Conservation (phyloP, 2,113 vertebrate species). For the Emydocephalus ijimae region DNA sequence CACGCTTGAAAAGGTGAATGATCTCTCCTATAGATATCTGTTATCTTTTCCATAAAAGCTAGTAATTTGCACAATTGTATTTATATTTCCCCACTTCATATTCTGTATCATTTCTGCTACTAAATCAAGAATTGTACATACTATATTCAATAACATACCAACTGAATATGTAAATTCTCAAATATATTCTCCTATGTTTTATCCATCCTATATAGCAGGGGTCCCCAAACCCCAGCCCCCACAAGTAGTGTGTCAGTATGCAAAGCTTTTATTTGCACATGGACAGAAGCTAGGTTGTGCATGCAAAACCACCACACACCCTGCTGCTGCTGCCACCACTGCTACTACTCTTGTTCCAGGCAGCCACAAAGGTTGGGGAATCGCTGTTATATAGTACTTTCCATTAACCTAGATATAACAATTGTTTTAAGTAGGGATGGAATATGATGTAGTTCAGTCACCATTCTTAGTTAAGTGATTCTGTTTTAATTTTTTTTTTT, state of each 20-base stretch:
- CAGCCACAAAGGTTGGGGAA: not conserved
- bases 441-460: not conserved
- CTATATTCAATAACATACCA: not conserved
- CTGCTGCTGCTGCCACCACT: too few species aligned
- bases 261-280: not conserved
- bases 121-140: not conserved
- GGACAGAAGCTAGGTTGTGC: not conserved
- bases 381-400: not conserved
- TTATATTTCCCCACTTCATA: not conserved
- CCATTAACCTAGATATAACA: not conserved
- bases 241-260: not conserved
- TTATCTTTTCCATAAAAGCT: not conserved
- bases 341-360: not conserved
- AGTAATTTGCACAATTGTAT: not conserved
- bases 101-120: slow-evolving; percentile 7
- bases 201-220: not conserved
- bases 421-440: not conserved
- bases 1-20: not conserved
- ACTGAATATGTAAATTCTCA: not conserved
- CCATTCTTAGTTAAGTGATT: not conserved
- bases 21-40: not conserved
- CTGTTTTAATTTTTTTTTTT: not conserved
- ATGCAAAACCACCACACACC: not conserved
- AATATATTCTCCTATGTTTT: not conserved
- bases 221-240: too few species aligned